Base-by-base conservation (phyloP, 1,140 invertebrate genomes). In the Danaus melanippus region DNA sequence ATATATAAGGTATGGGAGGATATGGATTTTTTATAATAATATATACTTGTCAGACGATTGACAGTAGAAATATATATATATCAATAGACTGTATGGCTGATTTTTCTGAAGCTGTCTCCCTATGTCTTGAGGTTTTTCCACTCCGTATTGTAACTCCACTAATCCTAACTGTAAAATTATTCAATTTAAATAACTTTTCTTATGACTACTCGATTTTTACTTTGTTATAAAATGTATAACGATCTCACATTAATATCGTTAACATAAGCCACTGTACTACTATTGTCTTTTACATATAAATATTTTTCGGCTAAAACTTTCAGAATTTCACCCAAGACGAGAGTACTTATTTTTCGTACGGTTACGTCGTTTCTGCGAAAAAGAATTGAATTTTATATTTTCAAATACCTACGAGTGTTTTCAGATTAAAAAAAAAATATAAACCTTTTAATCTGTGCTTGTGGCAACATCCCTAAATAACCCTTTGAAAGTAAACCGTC, bases 11-110 rank as follows among this genome's bases (percentile, higher is more conserved):
- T 15, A 15, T 1, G 3, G 1, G 1, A 40, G 11, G 42, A 48
- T 40, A 32, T 32, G 21, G 21, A 53, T 53, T 47, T 40, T 42
- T 45, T 32, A 21, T 44, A 46, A 42, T 42, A 52, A 15, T 12
- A n/a, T 42, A 55, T 84, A 85, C 82, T 81, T 82, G n/a, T 84
- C 80, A 21, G 77, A 72, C 17, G 79, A 84, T 52, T 85, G 82
- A 62, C 80, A 81, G 59, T 82, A 79, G 58, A 85, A 85, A 52
- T 85, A 85, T 21, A 82, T 79, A 54, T 84, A 86, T 49, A 84
- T 76, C 6, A 86, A 64, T 42, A 86, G 67, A 48, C 73, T 73
- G 57, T 83, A 84, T 0, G 80, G 76, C 32, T 80, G 72, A 12
- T 62, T 62, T 50, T 77, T 81, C 45, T 82, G 74, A 8, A 86